A percentile compares a stretch with the other conserved stretches of the same genome.
These are phyloP conservation scores for Ceraclea dissimilis DNA, from an alignment of 2,888 invertebrate genomes.

Conservation along the genomic window DNA sequence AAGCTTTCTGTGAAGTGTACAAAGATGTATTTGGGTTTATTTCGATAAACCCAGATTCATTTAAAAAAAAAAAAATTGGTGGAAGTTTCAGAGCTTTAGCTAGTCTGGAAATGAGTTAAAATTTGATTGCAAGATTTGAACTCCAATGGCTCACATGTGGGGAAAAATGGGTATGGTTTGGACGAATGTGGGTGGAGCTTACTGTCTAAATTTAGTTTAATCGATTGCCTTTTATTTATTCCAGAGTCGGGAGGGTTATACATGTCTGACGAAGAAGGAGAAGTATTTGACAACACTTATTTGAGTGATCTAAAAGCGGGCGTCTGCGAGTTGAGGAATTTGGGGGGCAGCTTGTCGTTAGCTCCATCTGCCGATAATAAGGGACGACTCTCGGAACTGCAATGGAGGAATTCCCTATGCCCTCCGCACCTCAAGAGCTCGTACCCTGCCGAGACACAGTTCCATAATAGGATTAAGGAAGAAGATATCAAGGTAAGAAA, in stretches of 20 bases:
- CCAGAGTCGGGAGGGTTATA: slow-evolving; percentile 47
- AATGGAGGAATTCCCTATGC: slow-evolving; percentile 71
- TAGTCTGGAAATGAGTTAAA: too few relatives aligned
- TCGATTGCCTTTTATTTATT: background rate
- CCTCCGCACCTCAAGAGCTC: slow-evolving; percentile 81
- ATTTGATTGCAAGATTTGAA: background rate
- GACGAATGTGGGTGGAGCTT: too few relatives aligned
- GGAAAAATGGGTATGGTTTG: background rate
- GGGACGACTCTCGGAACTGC: slow-evolving; percentile 58
- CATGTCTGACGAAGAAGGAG: slow-evolving; percentile 82
- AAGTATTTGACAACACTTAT: slow-evolving; percentile 75
- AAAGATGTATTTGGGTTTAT: too few relatives aligned
- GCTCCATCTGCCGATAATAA: slow-evolving; percentile 30
- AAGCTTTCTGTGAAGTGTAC: too few relatives aligned
- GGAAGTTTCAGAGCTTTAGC: too few relatives aligned
- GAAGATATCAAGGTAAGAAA: slow-evolving; percentile 58
- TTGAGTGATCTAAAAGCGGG: slow-evolving; percentile 59
- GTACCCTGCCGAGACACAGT: slow-evolving; percentile 76
- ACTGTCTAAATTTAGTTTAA: too few relatives aligned
- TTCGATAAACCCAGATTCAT: too few relatives aligned
- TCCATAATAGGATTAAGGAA: slow-evolving; percentile 51
- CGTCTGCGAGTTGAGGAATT: slow-evolving; percentile 40
- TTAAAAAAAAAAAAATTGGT: too few relatives aligned
- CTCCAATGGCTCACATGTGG: background rate
- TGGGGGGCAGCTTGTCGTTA: slow-evolving; percentile 27